Evolutionary conservation across 2,113 vertebrate genomes (phyloP).

Genomic region (Hippocampus guttulatus): DNA sequence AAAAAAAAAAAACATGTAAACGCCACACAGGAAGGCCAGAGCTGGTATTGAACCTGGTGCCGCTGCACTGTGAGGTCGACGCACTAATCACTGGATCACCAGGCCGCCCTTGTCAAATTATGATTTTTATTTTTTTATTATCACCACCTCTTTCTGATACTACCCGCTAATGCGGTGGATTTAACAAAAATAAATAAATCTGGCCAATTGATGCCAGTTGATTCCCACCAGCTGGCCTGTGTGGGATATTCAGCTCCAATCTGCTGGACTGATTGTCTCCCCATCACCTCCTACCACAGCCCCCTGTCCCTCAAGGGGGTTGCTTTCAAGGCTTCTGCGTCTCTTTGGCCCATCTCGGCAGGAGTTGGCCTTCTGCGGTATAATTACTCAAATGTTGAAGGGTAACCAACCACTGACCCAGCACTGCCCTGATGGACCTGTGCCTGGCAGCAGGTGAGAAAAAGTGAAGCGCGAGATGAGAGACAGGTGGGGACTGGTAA

Average conservation of each 20-base stretch:
- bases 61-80: too few relatives aligned
- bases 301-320: constrained; percentile 1
- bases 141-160: constrained; percentile 12
- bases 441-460: constrained; percentile 27
- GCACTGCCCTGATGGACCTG: constrained; percentile 39
- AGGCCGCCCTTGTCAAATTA: neutral
- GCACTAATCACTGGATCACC: neutral
- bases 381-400: constrained; percentile 63
- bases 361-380: constrained; percentile 37
- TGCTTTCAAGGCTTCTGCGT: constrained; percentile 59
- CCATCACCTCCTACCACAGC: constrained; percentile 8
- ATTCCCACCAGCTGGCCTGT: constrained; percentile 25
- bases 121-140: constrained; percentile 10
- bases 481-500: neutral
- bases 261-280: constrained; percentile 65
- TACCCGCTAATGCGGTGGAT: constrained; percentile 27
- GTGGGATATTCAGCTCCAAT: constrained; percentile 55
- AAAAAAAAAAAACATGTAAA: too few relatives aligned
- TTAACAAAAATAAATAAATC: constrained; percentile 15
- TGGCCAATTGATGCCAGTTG: constrained; percentile 29
- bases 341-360: constrained; percentile 41
- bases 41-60: too few relatives aligned
- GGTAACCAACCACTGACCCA: constrained; percentile 57
- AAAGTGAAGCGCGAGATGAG: constrained; percentile 11
- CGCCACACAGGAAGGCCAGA: too few relatives aligned